These are phyloP conservation scores for Bombus impatiens DNA, from an alignment of 1,140 invertebrate genomes.

Conservation along the genomic window DNA sequence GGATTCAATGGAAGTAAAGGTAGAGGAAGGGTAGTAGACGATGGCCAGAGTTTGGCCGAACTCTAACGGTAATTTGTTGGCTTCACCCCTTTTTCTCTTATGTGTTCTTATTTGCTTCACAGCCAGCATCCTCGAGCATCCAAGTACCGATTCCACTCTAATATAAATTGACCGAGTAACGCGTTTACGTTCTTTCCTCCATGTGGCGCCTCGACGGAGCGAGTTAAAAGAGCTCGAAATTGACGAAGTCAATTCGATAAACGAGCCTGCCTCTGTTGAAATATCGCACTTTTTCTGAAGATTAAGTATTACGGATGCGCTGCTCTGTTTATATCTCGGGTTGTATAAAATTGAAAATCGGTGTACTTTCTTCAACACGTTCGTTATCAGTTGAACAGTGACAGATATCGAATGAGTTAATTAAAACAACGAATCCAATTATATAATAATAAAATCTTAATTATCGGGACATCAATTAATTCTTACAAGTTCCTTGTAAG, in stretches of 20 bases:
- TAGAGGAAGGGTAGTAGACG: background rate
- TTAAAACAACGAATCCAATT: too few relatives aligned
- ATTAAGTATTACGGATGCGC: background rate
- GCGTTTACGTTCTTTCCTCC: background rate
- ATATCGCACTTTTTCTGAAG: background rate
- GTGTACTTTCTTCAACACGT: too few relatives aligned
- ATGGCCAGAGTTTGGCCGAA: conserved; percentile 25
- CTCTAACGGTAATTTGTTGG: conserved; percentile 49
- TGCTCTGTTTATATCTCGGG: background rate
- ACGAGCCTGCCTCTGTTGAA: background rate
- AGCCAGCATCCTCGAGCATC: background rate
- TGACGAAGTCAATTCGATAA: background rate
- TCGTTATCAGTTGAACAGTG: too few relatives aligned
- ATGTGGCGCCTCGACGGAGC: background rate
- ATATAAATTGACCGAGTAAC: background rate
- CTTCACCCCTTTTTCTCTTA: conserved; percentile 41
- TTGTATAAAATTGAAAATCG: too few relatives aligned
- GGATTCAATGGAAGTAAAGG: conserved; percentile 1
- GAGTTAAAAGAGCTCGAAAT: background rate
- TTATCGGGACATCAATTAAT: background rate
- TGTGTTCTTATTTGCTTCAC: conserved; percentile 27
- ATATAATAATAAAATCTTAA: too few relatives aligned
- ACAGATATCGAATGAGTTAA: too few relatives aligned
- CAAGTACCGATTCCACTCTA: background rate
- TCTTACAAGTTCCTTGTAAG: background rate